Conservation (phyloP, 1,140 invertebrate species). For the Liolophura sinensis region DNA sequence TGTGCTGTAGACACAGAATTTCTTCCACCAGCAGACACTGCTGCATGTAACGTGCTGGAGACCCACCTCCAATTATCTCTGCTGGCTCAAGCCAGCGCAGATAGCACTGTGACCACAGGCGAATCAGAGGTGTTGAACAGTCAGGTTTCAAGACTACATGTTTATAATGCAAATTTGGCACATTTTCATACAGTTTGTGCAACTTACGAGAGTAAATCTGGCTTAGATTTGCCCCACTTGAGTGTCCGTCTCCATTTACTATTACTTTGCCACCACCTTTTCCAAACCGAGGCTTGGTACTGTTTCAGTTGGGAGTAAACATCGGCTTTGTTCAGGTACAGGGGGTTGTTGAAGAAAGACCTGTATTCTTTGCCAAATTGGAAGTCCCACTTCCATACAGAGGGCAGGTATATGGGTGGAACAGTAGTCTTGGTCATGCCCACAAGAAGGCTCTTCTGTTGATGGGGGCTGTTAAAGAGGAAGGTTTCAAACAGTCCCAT, state of each 20-base stretch:
- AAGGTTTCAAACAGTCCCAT: conserved; percentile 90
- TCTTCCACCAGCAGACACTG: conserved; percentile 57
- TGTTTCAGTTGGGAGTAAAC: not conserved
- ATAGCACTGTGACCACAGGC: conserved; percentile 89
- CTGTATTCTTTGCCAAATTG: conserved; percentile 45
- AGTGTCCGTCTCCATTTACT: no score
- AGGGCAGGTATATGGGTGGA: conserved; percentile 31
- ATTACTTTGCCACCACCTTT: no score
- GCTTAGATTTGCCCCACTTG: no score
- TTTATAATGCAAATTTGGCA: conserved; percentile 51
- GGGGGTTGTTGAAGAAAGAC: conserved; percentile 53
- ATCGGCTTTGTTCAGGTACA: conserved; percentile 35
- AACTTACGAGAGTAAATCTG: no score
- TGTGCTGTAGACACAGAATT: conserved; percentile 45
- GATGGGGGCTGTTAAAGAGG: conserved; percentile 74
- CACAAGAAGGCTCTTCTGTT: conserved; percentile 62
- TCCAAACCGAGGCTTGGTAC: no score
- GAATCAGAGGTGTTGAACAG: conserved; percentile 58
- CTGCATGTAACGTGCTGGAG: conserved; percentile 67
- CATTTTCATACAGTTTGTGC: conserved; percentile 13
- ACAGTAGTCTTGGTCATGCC: conserved; percentile 29
- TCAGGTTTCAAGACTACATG: conserved; percentile 58
- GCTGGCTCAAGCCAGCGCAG: conserved; percentile 83
- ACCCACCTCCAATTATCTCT: conserved; percentile 78
- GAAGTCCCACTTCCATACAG: conserved; percentile 51